Base-by-base conservation (phyloP, 92 coral and sea anemone genomes). In the Parazoanthus swiftii region DNA sequence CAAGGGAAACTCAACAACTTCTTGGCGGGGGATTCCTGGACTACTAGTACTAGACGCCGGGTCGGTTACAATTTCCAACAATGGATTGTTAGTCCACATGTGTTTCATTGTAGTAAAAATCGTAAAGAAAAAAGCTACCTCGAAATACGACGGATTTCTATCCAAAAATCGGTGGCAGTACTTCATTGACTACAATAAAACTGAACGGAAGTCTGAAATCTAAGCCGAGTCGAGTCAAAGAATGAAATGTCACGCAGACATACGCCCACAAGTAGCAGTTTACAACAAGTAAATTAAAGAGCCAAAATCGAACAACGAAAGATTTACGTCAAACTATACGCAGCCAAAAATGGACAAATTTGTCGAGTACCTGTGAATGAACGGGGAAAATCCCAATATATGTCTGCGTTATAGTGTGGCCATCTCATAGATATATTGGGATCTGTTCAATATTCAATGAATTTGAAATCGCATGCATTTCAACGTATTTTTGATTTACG, bases 401-500 rank as follows among this genome's bases (percentile, higher is more conserved):
- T 46, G 18, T 56, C 73, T 29, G 26, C 72, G 23, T 46, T 25
- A 20, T 33, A 15, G 85, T 26, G 72, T 18, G 23, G 26, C 25
- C 16, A 35, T 33, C 21, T 33, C 72, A 54, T 38, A 29, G 73
- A 33, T 56, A 80, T 54, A 6, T 16, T 80, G 72, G 42, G 16
- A 29, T 5, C 35, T 33, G 48, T 13, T 58, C 1, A 35, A 80
- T 25, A 58, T 80, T 80, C 85, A 80, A 58, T 25, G 43, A 56
- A 25, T 36, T 29, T 73, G 38, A 51, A 35, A 56, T 0, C 5
- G 36, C 21, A 42, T 29, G 33, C 33, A 29, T 33, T 80, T 58
- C 70, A 80, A 80, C 85, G 73, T 73, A 80, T 25, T 50, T 80
- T 80, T 33, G 44, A 56, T 80, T 80, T 80, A 18, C 72, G 85